Evolutionary conservation across 2,888 invertebrate species (phyloP), one percentile per base, ranked within the genome.

Genomic region (Sycophila texana): DNA sequence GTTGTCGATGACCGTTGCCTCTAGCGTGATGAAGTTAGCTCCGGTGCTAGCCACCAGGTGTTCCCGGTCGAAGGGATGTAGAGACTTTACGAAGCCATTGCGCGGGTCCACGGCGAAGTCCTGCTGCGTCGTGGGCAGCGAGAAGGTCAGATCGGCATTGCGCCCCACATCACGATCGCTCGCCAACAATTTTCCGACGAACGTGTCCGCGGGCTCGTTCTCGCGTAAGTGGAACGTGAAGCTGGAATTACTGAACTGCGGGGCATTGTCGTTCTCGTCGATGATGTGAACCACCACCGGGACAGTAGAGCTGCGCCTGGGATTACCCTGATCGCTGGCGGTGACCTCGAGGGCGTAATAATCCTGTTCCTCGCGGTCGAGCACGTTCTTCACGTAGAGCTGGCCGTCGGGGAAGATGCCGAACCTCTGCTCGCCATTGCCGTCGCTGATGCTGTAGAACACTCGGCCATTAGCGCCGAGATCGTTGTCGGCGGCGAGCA

Each of bases 191-290:
- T 97, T 97, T 1, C 99, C 97, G 47, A 99, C 96, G 91, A 97
- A 98, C 0, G 97, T 96, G 89, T 97, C 97, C 0, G 95, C 93
- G 0, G 96, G 95, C 83, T 96, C 96, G 90, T 97, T 97, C 91
- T 98, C 97, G 73, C 95, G 94, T 20, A 99, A 94, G 89, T 94
- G 96, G 88, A 98, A 98, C 79, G 95, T 95, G 90, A 99, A 99
- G 18, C 96, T 96, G 49, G 94, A 94, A 86, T 98, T 97, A 2
- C 95, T 95, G 91, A 99, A 99, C 88, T 95, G 94, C 0, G 99
- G 99, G 49, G 95, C 94, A 90, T 98, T 98, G 91, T 99, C 99
- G 90, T 99, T 99, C 91, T 98, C 98, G 91, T 99, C 99, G 81
- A 97, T 94, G 26, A 99, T 94, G 88, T 98, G 97, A 82, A 99